phyloP scores from a whole-genome alignment of 2,113 vertebrate genomes.

The Gymnogyps californianus region DNA sequence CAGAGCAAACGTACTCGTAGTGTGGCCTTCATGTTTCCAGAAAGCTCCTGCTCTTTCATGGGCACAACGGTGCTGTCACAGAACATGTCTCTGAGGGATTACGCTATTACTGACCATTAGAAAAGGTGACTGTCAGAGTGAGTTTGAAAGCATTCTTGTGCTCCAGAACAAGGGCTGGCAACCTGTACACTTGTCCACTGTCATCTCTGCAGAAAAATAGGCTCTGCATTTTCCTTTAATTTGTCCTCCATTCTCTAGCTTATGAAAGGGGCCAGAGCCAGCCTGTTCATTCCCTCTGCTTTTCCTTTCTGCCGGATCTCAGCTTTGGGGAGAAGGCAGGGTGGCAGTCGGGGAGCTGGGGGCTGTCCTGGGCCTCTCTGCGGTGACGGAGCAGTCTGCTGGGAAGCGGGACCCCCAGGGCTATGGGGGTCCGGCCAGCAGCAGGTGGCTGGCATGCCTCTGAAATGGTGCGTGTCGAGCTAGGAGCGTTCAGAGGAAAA shows the following conservation, averaged over 20 bases:
- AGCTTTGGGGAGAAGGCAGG: background rate
- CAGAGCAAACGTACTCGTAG: background rate
- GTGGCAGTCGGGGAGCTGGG: background rate
- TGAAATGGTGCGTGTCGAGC: background rate
- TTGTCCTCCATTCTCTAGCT: background rate
- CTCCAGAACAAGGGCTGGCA: background rate
- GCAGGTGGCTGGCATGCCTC: slow-evolving; percentile 12
- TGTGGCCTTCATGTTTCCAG: background rate
- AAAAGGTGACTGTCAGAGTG: background rate
- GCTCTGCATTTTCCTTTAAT: background rate
- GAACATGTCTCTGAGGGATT: background rate
- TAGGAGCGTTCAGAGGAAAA: background rate
- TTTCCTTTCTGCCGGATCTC: background rate
- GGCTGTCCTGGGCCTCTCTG: background rate
- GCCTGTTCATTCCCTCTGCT: background rate
- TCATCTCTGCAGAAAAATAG: background rate
- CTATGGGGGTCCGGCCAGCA: fast-evolving
- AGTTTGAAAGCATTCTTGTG: background rate
- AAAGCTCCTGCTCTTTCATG: background rate
- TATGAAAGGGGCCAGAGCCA: background rate
- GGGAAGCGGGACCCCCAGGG: background rate
- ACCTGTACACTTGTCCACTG: background rate
- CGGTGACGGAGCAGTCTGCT: background rate
- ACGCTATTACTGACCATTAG: background rate
- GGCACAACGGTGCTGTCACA: background rate